Base-by-base conservation (phyloP, 2,888 invertebrate species). In the Stramonita haemastoma region DNA sequence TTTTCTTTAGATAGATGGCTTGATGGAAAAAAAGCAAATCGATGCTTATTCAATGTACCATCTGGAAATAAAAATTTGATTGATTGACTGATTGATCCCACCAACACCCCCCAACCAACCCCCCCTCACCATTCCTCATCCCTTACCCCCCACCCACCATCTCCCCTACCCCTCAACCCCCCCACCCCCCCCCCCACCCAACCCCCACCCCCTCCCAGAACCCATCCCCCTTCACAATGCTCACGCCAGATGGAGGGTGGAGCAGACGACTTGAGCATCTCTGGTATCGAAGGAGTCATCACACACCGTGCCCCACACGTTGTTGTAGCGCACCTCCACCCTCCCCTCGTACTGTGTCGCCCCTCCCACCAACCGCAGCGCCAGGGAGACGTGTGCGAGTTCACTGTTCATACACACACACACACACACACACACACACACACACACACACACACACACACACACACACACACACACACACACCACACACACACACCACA, bases 221-320 rank as follows among this genome's bases (percentile, higher is more conserved):
- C 60, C 60, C 60, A 17, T 22, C 32, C 29, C 17, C 79, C 15
- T 6, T 2, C 32, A 1, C 29, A 15, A 15, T 6, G 56, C 89
- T 73, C 46, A 88, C 32, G 84, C 73, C 83, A 89, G 89, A 36
- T 91, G 90, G 4, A 90, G 88, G 77, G 81, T 90, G 34, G 90
- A 73, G 73, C 92, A 92, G 32, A 90, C 90, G 19, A 92, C 92
- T 32, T 22, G 86, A 19, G 91, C 92, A 26, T 91, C 91, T 5
- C 57, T 46, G 46, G 81, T 57, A 26, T 86, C 88, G 87, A 90
- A 92, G 86, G 90, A 36, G 87, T 93, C 93, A 81, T 94, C 93
- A 91, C 94, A 94, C 36, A 94, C 91, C 2, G 93, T 93, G 11
- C 94, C 94, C 94, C 94, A 94, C 0, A 91, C 91, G 60, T 91